Percentiles rank a stretch among this genome's conserved stretches.
phyloP scores from a whole-genome alignment of 2,113 vertebrate species.

The Cyprinodon variegatus region DNA sequence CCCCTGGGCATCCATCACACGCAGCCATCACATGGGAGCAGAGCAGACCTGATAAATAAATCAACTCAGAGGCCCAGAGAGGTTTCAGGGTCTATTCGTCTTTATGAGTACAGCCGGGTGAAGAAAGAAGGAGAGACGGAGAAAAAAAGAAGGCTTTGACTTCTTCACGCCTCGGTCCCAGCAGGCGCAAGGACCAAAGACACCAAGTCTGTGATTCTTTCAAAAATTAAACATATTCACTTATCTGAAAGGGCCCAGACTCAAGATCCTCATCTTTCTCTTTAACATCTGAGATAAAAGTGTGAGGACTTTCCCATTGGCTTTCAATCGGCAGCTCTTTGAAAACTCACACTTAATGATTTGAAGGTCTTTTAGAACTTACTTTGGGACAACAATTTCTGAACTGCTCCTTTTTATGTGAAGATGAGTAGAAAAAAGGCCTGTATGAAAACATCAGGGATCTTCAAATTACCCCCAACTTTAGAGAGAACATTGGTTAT shows the following conservation, averaged over 20 bases:
- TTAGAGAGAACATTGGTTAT: conserved; percentile 76
- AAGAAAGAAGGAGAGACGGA: conserved; percentile 54
- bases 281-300: conserved; percentile 81
- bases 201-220: conserved; percentile 81
- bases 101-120: conserved; percentile 71
- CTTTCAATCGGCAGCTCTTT: conserved; percentile 81
- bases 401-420: conserved; percentile 80
- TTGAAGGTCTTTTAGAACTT: conserved; percentile 82
- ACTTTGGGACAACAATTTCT: conserved; percentile 84
- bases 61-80: conserved; percentile 82
- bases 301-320: conserved; percentile 81
- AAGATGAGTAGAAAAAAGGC: conserved; percentile 77
- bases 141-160: conserved; percentile 65
- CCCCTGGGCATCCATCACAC: conserved; percentile 81
- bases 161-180: conserved; percentile 77
- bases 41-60: conserved; percentile 84
- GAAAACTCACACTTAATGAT: conserved; percentile 82
- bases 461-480: conserved; percentile 76
- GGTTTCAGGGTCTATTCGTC: conserved; percentile 80
- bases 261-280: conserved; percentile 80
- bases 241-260: conserved; percentile 79
- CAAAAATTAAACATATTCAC: conserved; percentile 84
- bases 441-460: conserved; percentile 78
- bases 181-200: conserved; percentile 81
- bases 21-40: conserved; percentile 74